Evolutionary conservation across 1,140 invertebrate genomes (phyloP).

Genomic region (Zaprionus camerounensis): DNA sequence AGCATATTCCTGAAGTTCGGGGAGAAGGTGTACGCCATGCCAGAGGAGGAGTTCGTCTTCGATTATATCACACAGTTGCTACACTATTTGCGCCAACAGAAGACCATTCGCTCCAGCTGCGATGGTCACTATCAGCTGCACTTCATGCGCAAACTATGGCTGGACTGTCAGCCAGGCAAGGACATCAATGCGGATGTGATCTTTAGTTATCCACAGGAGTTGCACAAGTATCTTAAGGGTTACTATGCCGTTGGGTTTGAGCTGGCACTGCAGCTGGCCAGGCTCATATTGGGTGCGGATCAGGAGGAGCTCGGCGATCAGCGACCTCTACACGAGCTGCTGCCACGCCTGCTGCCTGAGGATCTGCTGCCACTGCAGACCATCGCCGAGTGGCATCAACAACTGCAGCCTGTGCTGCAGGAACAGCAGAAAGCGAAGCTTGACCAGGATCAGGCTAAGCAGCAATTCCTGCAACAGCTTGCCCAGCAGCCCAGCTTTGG

Average conservation of each 20-base stretch:
- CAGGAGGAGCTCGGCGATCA: constrained; percentile 86
- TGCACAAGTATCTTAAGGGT: constrained; percentile 95
- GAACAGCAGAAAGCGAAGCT: constrained; percentile 87
- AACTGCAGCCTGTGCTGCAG: constrained; percentile 85
- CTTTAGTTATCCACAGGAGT: constrained; percentile 97
- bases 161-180: constrained; percentile 92
- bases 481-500: constrained; percentile 95
- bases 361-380: constrained; percentile 91
- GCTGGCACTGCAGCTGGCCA: constrained; percentile 91
- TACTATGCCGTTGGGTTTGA: constrained; percentile 93
- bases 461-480: constrained; percentile 92
- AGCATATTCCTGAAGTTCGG: constrained; percentile 96
- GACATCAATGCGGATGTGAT: constrained; percentile 96
- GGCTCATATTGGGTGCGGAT: constrained; percentile 90
- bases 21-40: constrained; percentile 95
- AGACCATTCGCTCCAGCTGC: constrained; percentile 88
- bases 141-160: constrained; percentile 99
- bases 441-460: constrained; percentile 90
- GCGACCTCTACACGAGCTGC: constrained; percentile 87
- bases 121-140: constrained; percentile 93
- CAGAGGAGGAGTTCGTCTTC: constrained; percentile 97
- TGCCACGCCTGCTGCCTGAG: constrained; percentile 91
- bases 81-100: constrained; percentile 94
- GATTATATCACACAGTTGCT: constrained; percentile 95
- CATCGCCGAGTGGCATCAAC: constrained; percentile 93